Evolutionary conservation across 2,888 invertebrate species (phyloP).

Genomic region (Incurvaria masculella): DNA sequence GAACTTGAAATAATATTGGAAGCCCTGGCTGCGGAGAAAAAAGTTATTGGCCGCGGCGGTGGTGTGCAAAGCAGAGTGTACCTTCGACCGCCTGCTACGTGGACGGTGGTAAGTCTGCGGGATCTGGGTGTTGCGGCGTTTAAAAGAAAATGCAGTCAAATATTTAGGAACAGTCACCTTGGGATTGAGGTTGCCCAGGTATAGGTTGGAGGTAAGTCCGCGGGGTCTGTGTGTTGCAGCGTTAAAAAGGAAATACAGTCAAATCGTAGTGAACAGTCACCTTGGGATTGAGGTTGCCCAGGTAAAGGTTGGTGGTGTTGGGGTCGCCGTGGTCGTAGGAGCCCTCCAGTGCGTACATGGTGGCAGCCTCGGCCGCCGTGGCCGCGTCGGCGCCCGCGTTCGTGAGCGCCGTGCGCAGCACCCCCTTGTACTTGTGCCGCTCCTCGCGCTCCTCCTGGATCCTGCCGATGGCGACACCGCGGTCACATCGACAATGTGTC

Average conservation of each 20-base stretch:
- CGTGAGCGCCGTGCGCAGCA: conserved; percentile 54
- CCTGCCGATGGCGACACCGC: conserved; percentile 48
- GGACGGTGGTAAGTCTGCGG: no score
- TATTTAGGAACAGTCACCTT: conserved; percentile 67
- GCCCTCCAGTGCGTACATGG: conserved; percentile 57
- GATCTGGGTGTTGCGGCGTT: no score
- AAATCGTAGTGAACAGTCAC: conserved; percentile 54
- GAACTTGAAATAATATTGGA: no score
- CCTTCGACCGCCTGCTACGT: no score
- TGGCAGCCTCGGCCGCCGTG: conserved; percentile 28
- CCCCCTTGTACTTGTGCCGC: conserved; percentile 86
- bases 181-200: conserved; percentile 95
- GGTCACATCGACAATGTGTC: no score
- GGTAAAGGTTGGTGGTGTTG: conserved; percentile 95
- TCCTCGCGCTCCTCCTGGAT: conserved; percentile 98
- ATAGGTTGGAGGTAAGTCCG: no score
- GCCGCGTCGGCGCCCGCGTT: conserved; percentile 30
- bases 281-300: conserved; percentile 96
- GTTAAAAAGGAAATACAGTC: no score
- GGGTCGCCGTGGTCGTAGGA: conserved; percentile 96
- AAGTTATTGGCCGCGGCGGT: no score
- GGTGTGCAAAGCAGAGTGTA: no score
- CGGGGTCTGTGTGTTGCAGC: no score
- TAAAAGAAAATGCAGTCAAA: no score
- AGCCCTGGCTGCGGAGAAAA: no score